Percentiles rank a stretch among this genome's conserved stretches.
Conservation (phyloP, 64 coral and sea anemone species). For the Porites australiensis region DNA sequence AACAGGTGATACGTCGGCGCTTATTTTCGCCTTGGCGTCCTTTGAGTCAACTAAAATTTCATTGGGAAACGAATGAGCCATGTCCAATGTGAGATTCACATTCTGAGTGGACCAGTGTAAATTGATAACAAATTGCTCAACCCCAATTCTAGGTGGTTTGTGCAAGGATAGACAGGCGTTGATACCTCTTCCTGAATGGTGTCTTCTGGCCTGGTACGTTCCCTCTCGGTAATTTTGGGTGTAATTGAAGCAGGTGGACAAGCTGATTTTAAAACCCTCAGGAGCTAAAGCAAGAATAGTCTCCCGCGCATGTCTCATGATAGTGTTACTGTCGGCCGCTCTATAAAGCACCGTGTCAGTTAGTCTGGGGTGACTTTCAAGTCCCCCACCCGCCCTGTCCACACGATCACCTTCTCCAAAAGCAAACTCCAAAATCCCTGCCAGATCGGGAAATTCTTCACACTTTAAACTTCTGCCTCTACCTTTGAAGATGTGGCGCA, state of each 20-base stretch:
- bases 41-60: slow-evolving; percentile 50
- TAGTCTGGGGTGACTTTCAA: slow-evolving; percentile 65
- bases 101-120: slow-evolving; percentile 63
- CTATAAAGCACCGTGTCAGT: slow-evolving; percentile 30
- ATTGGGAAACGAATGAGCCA: too few relatives aligned
- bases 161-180: slow-evolving; percentile 49
- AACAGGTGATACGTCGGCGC: slow-evolving; percentile 56
- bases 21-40: slow-evolving; percentile 30
- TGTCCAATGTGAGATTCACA: slow-evolving; percentile 45
- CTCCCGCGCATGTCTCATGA: slow-evolving; percentile 29
- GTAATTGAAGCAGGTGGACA: slow-evolving; percentile 45
- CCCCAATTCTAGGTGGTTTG: slow-evolving; percentile 52
- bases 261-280: slow-evolving; percentile 29
- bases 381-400: slow-evolving; percentile 39
- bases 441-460: slow-evolving; percentile 70
- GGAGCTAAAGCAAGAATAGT: slow-evolving; percentile 44
- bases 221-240: slow-evolving; percentile 43
- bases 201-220: slow-evolving; percentile 45
- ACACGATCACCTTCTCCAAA: too few relatives aligned
- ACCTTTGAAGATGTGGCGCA: slow-evolving; percentile 35
- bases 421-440: slow-evolving; percentile 72
- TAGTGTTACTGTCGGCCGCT: slow-evolving; percentile 1
- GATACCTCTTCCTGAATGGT: slow-evolving; percentile 29
- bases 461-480: slow-evolving; percentile 52
- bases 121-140: slow-evolving; percentile 60